phyloP scores from a whole-genome alignment of 2,113 vertebrate genomes.

The Oreochromis aureus region DNA sequence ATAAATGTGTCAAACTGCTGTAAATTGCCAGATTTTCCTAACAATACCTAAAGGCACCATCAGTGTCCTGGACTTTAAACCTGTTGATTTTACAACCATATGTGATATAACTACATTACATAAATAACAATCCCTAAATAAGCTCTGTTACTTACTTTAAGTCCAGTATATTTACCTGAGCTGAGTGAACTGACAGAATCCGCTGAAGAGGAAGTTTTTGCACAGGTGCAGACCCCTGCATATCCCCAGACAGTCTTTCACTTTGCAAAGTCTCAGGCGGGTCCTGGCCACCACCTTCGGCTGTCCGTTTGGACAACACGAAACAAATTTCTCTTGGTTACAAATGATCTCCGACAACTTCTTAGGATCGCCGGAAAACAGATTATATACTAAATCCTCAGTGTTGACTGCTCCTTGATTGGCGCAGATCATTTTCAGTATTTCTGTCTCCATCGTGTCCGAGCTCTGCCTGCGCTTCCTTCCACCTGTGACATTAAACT shows the following conservation, averaged over 20 bases:
- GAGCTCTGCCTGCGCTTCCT: fast-evolving
- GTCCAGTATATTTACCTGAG: background rate
- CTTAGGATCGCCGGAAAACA: fast-evolving
- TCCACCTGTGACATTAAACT: slow-evolving; percentile 7
- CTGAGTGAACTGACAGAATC: background rate
- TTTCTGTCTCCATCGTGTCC: background rate
- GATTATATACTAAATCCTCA: background rate
- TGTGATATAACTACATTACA: background rate
- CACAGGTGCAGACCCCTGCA: slow-evolving; percentile 65
- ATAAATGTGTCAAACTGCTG: background rate
- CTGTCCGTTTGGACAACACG: background rate
- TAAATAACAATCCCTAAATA: fast-evolving
- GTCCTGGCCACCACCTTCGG: slow-evolving; percentile 47
- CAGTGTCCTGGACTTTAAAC: background rate
- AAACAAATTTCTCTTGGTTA: background rate
- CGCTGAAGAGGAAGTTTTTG: slow-evolving; percentile 44
- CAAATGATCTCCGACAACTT: background rate
- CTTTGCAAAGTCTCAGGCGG: slow-evolving; percentile 42
- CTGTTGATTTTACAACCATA: background rate
- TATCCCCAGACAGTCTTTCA: background rate
- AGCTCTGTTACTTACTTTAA: background rate
- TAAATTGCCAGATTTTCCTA: background rate
- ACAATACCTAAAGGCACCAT: background rate
- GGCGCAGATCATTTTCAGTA: slow-evolving; percentile 33
- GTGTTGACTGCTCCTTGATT: slow-evolving; percentile 39